These are phyloP conservation scores for Sinopyrophorus schimmeli DNA, from an alignment of 2,888 invertebrate genomes.

Conservation along the genomic window DNA sequence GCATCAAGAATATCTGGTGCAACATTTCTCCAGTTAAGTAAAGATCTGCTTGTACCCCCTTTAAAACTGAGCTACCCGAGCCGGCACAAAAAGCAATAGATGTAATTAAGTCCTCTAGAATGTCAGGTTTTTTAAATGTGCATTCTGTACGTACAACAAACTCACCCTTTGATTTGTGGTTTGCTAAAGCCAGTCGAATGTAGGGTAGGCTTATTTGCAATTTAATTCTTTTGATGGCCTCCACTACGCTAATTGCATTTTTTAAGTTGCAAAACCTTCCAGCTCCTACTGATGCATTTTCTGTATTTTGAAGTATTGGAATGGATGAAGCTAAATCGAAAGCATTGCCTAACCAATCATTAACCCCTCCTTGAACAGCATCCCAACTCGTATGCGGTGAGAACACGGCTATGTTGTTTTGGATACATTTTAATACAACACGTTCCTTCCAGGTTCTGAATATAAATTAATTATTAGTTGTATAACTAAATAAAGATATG, in stretches of 20 bases:
- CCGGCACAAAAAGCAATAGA: constrained; percentile 88
- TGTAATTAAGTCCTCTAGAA: constrained; percentile 59
- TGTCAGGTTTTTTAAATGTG: no score
- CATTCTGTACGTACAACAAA: no score
- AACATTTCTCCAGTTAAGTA: constrained; percentile 93
- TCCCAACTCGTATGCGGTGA: constrained; percentile 95
- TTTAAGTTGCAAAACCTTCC: constrained; percentile 62
- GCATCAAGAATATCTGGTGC: constrained; percentile 93
- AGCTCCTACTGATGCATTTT: constrained; percentile 57
- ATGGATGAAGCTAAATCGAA: constrained; percentile 57
- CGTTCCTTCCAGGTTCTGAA: constrained; percentile 77
- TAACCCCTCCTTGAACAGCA: constrained; percentile 79
- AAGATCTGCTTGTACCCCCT: constrained; percentile 72
- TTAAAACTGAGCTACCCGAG: constrained; percentile 79
- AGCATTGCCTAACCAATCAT: constrained; percentile 86
- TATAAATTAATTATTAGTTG: no score
- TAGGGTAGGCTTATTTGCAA: constrained; percentile 67
- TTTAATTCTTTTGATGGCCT: constrained; percentile 71
- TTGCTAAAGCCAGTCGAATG: constrained; percentile 73
- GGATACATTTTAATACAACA: constrained; percentile 76
- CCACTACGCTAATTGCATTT: constrained; percentile 58
- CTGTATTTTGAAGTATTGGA: constrained; percentile 51
- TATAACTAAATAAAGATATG: not conserved
- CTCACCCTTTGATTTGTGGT: constrained; percentile 51
- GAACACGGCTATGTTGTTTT: constrained; percentile 84